Evolutionary conservation across 2,797 vertebrate species (phyloP), one percentile per base, ranked within the genome.

Genomic region (Ceyx erithaca): DNA sequence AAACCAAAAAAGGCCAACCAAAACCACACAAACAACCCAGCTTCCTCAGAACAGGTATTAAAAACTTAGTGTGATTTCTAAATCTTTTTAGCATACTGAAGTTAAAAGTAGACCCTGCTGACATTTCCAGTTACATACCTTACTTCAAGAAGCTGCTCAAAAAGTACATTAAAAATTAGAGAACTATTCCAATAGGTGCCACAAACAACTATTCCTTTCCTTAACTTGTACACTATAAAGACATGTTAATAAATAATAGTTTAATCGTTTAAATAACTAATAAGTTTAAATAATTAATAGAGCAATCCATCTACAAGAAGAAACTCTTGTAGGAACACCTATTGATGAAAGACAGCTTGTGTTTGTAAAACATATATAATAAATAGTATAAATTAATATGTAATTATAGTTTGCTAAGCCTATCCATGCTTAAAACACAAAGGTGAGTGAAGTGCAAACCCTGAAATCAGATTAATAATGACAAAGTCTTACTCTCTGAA

Each of bases 401-500:
- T 37, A 12, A 37, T 37, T 40, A 14, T 40, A 73, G 26, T 33
- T 64, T 55, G n/a, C 43, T 92, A 78, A 59, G 80, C 6, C 59
- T 66, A 87, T n/a, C 17, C 31, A 80, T 11, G 14, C 15, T 75
- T 80, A 46, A 63, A 78, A 80, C 33, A 81, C 5, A 5, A 78
- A 11, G 13, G 5, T 41, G 59, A 83, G 23, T 51, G 13, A 84
- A 68, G 46, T 46, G 18, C 33, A 80, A 67, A 57, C 15, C 45
- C 40, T 49, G 21, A 80, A 49, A 43, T 69, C 31, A 8, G 25
- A 45, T 18, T 12, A 75, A 31, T 45, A 92, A 77, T 5, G 23
- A 63, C 57, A 45, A 84, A 72, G 35, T 94, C 99, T 99, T 97
- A 99, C 99, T 99, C 99, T 98, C 99, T 98, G 95, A 99, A 99